Evolutionary conservation across 2,797 vertebrate genomes (phyloP).

Genomic region (Craterocephalus amniculus): DNA sequence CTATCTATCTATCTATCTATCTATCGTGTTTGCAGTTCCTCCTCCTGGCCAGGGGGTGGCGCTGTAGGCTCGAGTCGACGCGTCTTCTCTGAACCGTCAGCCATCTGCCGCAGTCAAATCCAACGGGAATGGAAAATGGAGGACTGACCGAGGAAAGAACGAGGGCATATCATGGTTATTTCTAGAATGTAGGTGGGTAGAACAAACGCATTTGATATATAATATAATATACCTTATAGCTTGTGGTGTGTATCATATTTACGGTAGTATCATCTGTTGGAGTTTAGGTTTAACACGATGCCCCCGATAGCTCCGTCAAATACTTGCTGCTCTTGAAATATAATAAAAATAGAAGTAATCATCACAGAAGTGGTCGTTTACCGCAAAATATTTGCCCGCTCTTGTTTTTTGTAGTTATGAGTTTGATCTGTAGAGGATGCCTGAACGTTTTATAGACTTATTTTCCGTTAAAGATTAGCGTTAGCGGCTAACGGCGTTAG

Average conservation of each 20-base stretch:
- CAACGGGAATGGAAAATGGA: constrained; percentile 85
- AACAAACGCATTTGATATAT: neutral
- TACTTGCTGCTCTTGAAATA: too few species aligned
- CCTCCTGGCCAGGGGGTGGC: constrained; percentile 65
- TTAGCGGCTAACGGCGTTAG: constrained; percentile 46
- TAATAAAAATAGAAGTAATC: too few species aligned
- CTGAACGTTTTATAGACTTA: too few species aligned
- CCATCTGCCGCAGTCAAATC: constrained; percentile 82
- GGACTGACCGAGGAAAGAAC: constrained; percentile 70
- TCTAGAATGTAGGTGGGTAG: constrained; percentile 64
- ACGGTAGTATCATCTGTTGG: neutral
- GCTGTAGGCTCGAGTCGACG: constrained; percentile 43
- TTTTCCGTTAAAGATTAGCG: neutral
- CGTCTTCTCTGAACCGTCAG: constrained; percentile 54
- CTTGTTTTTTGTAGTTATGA: too few species aligned
- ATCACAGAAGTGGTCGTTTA: too few species aligned
- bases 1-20: too few species aligned
- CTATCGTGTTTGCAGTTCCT: neutral
- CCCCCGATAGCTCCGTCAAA: too few species aligned
- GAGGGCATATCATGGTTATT: constrained; percentile 65
- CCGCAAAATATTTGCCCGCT: too few species aligned
- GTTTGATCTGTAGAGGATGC: too few species aligned
- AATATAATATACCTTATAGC: neutral
- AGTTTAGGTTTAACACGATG: neutral
- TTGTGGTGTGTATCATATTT: too few species aligned